Conservation (phyloP, 64 coral and sea anemone species). For the Pocillopora damicornis region DNA sequence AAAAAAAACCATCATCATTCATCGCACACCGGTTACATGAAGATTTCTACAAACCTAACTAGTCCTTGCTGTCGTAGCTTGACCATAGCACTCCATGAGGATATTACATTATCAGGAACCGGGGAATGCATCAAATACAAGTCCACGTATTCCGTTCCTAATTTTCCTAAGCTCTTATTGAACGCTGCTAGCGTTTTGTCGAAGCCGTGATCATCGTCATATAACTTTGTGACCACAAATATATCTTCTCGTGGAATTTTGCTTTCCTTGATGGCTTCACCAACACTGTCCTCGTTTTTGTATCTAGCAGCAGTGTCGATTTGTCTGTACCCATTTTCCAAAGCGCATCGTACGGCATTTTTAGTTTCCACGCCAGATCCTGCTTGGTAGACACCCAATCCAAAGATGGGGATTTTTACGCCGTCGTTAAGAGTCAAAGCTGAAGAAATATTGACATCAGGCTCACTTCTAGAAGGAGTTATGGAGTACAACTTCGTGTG, state of each 20-base stretch:
- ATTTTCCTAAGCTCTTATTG: slow-evolving; percentile 59
- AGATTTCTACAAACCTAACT: slow-evolving; percentile 53
- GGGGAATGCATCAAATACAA: slow-evolving; percentile 95
- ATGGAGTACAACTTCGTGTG: slow-evolving; percentile 9
- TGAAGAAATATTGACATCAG: slow-evolving; percentile 31
- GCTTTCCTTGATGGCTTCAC: slow-evolving; percentile 73
- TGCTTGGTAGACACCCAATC: slow-evolving; percentile 74
- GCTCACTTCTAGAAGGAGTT: not conserved
- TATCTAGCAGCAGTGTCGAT: slow-evolving; percentile 96
- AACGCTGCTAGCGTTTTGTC: slow-evolving; percentile 72
- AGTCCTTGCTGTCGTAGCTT: slow-evolving; percentile 75
- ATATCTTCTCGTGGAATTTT: slow-evolving; percentile 68
- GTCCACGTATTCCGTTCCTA: slow-evolving; percentile 90
- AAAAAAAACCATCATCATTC: not conserved
- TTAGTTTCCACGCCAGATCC: slow-evolving; percentile 58
- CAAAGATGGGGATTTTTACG: slow-evolving; percentile 75
- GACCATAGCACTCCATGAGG: slow-evolving; percentile 93
- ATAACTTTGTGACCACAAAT: slow-evolving; percentile 88
- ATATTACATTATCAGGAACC: slow-evolving; percentile 60
- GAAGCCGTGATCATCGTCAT: slow-evolving; percentile 89
- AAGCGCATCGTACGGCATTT: slow-evolving; percentile 81
- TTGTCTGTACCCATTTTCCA: slow-evolving; percentile 81
- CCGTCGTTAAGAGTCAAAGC: slow-evolving; percentile 79
- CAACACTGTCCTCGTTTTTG: slow-evolving; percentile 86
- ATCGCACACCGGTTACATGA: not conserved